These are phyloP conservation scores for Chionomys nivalis DNA, from an alignment of 2,113 vertebrate genomes.

Conservation along the genomic window DNA sequence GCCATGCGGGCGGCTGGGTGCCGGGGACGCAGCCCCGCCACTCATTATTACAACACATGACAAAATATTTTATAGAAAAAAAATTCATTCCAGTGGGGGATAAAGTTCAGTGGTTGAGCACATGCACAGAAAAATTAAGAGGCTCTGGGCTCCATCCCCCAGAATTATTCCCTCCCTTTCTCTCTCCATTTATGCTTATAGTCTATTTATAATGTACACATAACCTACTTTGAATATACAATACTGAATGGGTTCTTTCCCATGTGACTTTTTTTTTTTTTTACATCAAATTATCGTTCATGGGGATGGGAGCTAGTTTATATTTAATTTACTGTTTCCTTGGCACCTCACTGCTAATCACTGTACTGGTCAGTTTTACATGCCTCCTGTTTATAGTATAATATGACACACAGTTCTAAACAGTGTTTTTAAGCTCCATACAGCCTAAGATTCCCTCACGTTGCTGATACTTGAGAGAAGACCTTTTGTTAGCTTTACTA, in stretches of 20 bases:
- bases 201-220: not conserved
- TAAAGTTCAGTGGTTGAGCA: not conserved
- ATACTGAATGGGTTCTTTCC: not conserved
- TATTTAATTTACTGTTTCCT: not conserved
- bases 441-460: not conserved
- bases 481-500: constrained; percentile 10
- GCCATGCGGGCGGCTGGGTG: too few relatives aligned
- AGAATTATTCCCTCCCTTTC: not conserved
- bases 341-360: not conserved
- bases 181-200: too few relatives aligned
- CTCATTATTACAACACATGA: too few relatives aligned
- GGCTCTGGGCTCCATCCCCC: not conserved
- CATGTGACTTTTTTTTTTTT: not conserved
- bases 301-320: not conserved
- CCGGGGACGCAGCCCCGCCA: too few relatives aligned
- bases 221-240: not conserved
- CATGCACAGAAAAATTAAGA: not conserved
- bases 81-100: not conserved
- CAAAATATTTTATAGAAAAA: not conserved
- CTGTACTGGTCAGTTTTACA: not conserved
- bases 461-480: not conserved
- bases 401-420: not conserved
- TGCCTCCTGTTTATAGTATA: not conserved
- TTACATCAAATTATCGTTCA: not conserved
- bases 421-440: not conserved